Percentiles rank a stretch among this genome's conserved stretches.
These are phyloP conservation scores for Pycnonotus jocosus DNA, from an alignment of 2,113 vertebrate genomes.

Conservation along the genomic window DNA sequence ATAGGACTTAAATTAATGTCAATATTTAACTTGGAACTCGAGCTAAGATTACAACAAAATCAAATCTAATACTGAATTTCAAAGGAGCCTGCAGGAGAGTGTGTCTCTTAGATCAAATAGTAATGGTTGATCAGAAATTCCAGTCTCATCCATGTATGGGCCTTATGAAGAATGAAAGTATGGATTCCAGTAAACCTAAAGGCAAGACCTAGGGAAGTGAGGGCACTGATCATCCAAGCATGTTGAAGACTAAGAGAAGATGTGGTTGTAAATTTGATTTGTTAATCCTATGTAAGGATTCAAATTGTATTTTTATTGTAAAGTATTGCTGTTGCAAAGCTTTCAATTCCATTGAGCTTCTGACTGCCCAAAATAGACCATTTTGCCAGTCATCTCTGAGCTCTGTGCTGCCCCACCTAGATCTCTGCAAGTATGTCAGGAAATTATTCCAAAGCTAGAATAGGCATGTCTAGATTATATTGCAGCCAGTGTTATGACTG, in stretches of 20 bases:
- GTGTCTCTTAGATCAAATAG: neutral
- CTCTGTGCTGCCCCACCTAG: constrained; percentile 6
- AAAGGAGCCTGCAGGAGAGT: neutral
- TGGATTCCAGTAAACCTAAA: neutral
- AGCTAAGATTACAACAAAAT: neutral
- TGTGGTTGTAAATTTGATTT: neutral
- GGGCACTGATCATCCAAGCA: neutral
- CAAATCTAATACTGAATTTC: neutral
- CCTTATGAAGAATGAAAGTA: neutral
- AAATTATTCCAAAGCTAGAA: constrained; percentile 19
- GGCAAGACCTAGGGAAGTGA: neutral
- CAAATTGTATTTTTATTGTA: neutral
- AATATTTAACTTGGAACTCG: neutral
- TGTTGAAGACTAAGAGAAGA: neutral
- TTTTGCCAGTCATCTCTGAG: neutral
- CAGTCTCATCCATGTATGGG: neutral
- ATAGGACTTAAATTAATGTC: neutral
- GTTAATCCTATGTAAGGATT: neutral
- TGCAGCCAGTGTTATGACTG: constrained; percentile 42
- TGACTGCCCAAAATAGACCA: neutral
- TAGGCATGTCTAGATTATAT: constrained; percentile 3
- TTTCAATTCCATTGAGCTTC: neutral
- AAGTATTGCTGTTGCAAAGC: neutral
- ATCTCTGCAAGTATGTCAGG: neutral
- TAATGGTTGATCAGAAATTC: neutral